Conservation (phyloP, 2,888 invertebrate species). For the Lampropteryx suffumata region DNA sequence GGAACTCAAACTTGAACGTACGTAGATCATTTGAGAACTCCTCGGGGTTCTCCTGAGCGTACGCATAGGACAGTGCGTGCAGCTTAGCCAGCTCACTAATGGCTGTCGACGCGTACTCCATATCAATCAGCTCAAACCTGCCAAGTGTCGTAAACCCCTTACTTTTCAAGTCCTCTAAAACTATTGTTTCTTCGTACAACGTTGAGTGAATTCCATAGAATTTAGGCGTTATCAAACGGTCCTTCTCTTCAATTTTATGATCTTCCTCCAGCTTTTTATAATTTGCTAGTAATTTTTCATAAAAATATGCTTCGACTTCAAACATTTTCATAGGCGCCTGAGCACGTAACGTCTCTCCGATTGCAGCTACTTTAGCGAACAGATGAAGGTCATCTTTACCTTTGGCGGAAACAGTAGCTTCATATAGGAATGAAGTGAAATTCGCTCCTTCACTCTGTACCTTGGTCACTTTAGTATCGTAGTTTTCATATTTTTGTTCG, state of each 20-base stretch:
- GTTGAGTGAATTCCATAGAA: slow-evolving; percentile 11
- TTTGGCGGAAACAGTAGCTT: slow-evolving; percentile 13
- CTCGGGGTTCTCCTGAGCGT: slow-evolving; percentile 14
- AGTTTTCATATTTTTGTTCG: slow-evolving; percentile 19
- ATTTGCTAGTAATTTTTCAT: slow-evolving; percentile 11
- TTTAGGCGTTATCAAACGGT: slow-evolving; percentile 13
- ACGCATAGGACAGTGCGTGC: slow-evolving; percentile 27
- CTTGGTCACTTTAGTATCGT: background rate
- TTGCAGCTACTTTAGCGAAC: slow-evolving; percentile 25
- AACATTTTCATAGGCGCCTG: slow-evolving; percentile 8
- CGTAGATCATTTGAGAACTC: slow-evolving; percentile 3
- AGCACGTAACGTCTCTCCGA: slow-evolving; percentile 10
- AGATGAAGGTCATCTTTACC: slow-evolving; percentile 19
- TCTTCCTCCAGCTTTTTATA: slow-evolving; percentile 22
- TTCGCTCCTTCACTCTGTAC: slow-evolving; percentile 22
- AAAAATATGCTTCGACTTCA: slow-evolving; percentile 17
- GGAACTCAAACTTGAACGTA: slow-evolving; percentile 8
- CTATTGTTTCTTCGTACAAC: slow-evolving; percentile 16
- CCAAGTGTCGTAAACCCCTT: slow-evolving; percentile 14
- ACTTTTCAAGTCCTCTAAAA: slow-evolving; percentile 17
- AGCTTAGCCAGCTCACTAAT: slow-evolving; percentile 24
- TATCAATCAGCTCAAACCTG: slow-evolving; percentile 16
- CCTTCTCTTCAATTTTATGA: slow-evolving; percentile 9
- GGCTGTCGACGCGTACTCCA: slow-evolving; percentile 20
- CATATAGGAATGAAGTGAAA: slow-evolving; percentile 21